Evolutionary conservation across 2,888 invertebrate genomes (phyloP).

Genomic region (Bugulina stolonifera): DNA sequence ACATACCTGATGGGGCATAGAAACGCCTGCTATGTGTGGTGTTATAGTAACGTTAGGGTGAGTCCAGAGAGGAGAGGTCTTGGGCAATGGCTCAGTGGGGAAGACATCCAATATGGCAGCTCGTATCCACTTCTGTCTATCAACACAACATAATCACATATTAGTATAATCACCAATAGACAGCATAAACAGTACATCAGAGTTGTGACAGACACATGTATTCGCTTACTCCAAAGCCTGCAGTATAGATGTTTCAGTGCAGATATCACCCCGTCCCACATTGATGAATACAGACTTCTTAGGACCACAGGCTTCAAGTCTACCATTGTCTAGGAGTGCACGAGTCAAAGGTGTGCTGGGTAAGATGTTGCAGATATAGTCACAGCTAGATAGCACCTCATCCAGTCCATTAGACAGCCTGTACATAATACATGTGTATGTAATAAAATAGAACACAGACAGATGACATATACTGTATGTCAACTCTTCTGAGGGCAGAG

Average conservation of each 20-base stretch:
- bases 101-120: conserved; percentile 61
- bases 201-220: neutral
- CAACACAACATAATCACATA: neutral
- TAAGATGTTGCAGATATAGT: conserved; percentile 59
- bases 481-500: too few species aligned
- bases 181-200: neutral
- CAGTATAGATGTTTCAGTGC: conserved; percentile 56
- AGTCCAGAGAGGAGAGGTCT: conserved; percentile 56
- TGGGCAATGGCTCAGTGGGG: conserved; percentile 57
- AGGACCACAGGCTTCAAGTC: conserved; percentile 55
- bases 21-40: conserved; percentile 37
- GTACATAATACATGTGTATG: neutral
- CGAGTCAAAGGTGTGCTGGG: conserved; percentile 57
- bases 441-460: too few species aligned
- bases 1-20: conserved; percentile 28
- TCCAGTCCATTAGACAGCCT: conserved; percentile 40
- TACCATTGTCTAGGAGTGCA: conserved; percentile 56
- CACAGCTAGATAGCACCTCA: conserved; percentile 50
- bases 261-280: conserved; percentile 59
- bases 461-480: too few species aligned
- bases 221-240: conserved; percentile 54
- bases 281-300: conserved; percentile 59
- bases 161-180: neutral
- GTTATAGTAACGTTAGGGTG: conserved; percentile 54
- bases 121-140: conserved; percentile 56